Evolutionary conservation across 2,888 invertebrate species (phyloP), one percentile per base, ranked within the genome.

Genomic region (Melipona bicolor): DNA sequence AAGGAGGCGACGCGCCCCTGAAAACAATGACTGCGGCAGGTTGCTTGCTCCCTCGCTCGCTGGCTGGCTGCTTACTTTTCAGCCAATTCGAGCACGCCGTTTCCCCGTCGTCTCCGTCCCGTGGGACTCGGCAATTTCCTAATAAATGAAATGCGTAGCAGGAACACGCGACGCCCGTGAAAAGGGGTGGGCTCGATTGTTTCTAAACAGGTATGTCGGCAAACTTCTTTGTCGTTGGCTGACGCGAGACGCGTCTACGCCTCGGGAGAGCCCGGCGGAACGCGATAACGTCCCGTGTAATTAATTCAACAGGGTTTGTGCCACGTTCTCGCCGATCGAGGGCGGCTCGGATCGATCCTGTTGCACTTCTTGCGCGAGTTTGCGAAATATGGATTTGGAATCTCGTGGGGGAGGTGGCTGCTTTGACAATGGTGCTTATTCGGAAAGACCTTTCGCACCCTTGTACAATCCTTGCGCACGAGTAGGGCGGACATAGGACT

Each of bases 71-170:
- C 79, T 86, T 83, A 87, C 82, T 88, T 87, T 80, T 79, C 79
- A 83, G 81, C 74, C 80, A 79, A 83, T 86, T 81, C 85, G 65
- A 79, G 72, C 85, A 79, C 70, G 54, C 67, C 68, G 43, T 43
- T 43, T 43, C 43, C 9, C 43, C 43, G 59, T 59, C 59, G 64
- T 70, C 77, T 76, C 84, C 79, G 68, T 64, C 52, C 21, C 21
- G 21, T 4, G 73, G 72, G 74, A 84, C 67, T 5, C 76, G 81
- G 74, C 71, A 84, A 89, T 88, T 87, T 82, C 72, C 79, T 67
- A 81, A 88, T 89, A 87, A 90, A 90, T 89, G 87, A 90, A 89
- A 90, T 85, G 85, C 81, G 87, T 86, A 86, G 73, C 50, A 73
- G 72, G 9, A 43, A 70, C 65, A 43, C n/a, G 49, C n/a, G 49